Base-by-base conservation (phyloP, 2,888 invertebrate species). In the Patella caerulea region DNA sequence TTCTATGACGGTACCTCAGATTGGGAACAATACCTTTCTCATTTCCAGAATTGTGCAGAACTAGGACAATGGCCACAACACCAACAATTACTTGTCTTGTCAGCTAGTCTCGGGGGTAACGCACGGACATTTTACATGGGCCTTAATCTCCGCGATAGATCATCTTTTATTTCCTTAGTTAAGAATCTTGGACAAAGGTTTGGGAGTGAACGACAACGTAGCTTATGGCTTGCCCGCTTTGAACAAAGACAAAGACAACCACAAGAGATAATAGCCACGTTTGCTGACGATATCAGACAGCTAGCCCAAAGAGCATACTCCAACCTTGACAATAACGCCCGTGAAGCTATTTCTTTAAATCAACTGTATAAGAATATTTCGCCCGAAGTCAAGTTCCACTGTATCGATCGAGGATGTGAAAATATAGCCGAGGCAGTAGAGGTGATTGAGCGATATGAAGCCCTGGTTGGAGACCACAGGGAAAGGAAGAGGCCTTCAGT, bases 391-490 rank as follows among this genome's bases (percentile, higher is more conserved):
- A 73, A 73, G 24, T 55, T 52, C 19, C 52, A 34, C n/a, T 73
- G 73, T 19, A 73, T 73, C 17, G 73, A 73, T 73, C 9, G 73
- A 55, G 55, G 34, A n/a, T 73, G 73, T 73, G 9, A 55, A 24
- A 19, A 56, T 73, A 24, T 73, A 19, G 55, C 55, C 15, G 56
- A 73, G 55, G 73, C 54, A 53, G 56, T 73, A 17, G 69, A 65
- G 11, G 45, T 65, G 17, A 74, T 74, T 29, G 74, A 45, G 29
- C 19, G 74, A 59, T 65, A 74, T 74, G 74, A 74, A 69, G 45
- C 74, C 14, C 29, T 74, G 12, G 56, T 69, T 15, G 69, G 56
- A 15, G 74, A 74, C 5, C 14, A 34, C n/a, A 59, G 19, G 70
- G 69, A 69, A 11, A 74, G 45, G 53, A 45, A 45, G 34, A 70